A percentile compares a stretch with the other conserved stretches of the same genome.
These are phyloP conservation scores for Frieseomelitta varia DNA, from an alignment of 1,140 invertebrate genomes.

Conservation along the genomic window DNA sequence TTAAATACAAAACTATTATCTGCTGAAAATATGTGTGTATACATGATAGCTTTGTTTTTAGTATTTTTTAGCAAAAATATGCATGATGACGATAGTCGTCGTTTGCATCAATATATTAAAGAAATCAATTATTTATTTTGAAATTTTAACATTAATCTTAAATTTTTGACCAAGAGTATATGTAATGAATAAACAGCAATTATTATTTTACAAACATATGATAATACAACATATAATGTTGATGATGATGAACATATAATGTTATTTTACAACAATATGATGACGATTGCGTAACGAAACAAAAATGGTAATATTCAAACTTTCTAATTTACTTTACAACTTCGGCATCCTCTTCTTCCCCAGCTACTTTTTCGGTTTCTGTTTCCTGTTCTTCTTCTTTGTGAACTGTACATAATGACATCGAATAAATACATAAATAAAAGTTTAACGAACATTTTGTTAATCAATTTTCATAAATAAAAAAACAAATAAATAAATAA, in stretches of 20 bases:
- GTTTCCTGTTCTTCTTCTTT: slow-evolving; percentile 26
- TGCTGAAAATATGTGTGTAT: too few species aligned
- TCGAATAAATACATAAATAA: neutral
- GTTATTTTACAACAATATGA: neutral
- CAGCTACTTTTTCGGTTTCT: slow-evolving; percentile 22
- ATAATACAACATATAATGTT: too few species aligned
- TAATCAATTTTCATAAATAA: neutral
- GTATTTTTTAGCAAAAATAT: too few species aligned
- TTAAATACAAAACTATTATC: too few species aligned
- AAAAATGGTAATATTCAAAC: neutral
- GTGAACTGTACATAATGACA: neutral
- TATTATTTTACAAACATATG: neutral
- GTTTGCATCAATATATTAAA: too few species aligned
- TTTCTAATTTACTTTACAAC: neutral
- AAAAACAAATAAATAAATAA: too few species aligned
- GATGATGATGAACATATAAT: too few species aligned
- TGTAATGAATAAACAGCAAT: neutral
- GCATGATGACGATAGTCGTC: too few species aligned
- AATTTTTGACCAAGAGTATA: neutral
- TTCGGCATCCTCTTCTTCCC: neutral
- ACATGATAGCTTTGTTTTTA: too few species aligned
- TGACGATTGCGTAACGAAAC: neutral
- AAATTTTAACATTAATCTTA: too few species aligned
- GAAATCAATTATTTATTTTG: too few species aligned
- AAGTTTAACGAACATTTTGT: neutral